Evolutionary conservation across 2,113 vertebrate genomes (phyloP).

Genomic region (Bothrops jararaca): DNA sequence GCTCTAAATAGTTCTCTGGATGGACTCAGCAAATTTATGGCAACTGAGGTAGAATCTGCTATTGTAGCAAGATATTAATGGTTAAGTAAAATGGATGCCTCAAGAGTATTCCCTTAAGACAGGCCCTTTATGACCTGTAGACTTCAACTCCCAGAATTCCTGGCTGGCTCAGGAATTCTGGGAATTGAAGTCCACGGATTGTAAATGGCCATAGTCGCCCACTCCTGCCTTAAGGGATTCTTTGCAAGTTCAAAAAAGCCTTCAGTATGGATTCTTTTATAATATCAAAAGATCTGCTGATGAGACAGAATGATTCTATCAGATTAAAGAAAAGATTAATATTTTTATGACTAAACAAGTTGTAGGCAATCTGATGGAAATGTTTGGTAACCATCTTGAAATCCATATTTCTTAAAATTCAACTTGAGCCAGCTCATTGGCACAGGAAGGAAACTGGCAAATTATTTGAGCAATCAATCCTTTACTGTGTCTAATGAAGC

Average conservation of each 20-base stretch:
- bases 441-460: not conserved
- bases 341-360: not conserved
- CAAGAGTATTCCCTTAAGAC: not conserved
- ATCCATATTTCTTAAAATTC: not conserved
- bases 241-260: not conserved
- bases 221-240: not conserved
- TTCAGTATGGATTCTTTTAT: not conserved
- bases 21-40: not conserved
- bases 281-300: not conserved
- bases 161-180: not conserved
- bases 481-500: not conserved
- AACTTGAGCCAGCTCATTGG: not conserved
- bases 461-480: not conserved
- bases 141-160: too few relatives aligned
- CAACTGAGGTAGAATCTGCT: not conserved
- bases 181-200: not conserved
- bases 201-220: not conserved
- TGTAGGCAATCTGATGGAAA: not conserved
- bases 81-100: not conserved
- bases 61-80: not conserved
- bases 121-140: not conserved
- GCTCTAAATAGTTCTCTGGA: not conserved
- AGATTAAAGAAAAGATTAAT: not conserved
- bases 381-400: not conserved
- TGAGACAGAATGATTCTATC: not conserved